These are phyloP conservation scores for Muscina levida DNA, from an alignment of 2,888 invertebrate species.

Conservation along the genomic window DNA sequence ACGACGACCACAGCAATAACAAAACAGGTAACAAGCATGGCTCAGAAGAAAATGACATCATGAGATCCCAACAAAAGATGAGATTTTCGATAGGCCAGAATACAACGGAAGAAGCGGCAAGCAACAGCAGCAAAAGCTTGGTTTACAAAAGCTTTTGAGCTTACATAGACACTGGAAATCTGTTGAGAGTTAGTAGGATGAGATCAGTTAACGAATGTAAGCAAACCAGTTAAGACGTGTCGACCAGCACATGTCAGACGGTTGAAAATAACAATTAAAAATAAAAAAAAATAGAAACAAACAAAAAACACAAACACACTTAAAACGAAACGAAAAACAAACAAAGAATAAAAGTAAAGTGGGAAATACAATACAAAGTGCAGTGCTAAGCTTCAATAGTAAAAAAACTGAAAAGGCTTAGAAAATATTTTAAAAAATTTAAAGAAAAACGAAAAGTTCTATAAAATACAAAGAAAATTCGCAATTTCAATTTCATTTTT, in stretches of 20 bases:
- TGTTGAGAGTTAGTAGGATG: not conserved
- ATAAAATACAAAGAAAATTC: not conserved
- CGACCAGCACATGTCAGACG: slow-evolving; percentile 17
- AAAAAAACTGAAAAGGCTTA: slow-evolving; percentile 1
- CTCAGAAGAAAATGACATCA: slow-evolving; percentile 49
- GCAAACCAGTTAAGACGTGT: slow-evolving; percentile 53
- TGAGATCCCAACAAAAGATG: slow-evolving; percentile 36
- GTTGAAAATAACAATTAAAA: not conserved
- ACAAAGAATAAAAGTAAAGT: slow-evolving; percentile 17
- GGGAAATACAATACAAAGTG: not conserved
- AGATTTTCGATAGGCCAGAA: not conserved
- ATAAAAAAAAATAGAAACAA: slow-evolving; percentile 9
- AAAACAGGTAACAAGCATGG: not conserved
- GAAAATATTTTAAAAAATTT: not conserved
- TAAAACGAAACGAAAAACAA: slow-evolving; percentile 8
- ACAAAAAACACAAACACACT: too few relatives aligned
- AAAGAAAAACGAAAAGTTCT: slow-evolving; percentile 1
- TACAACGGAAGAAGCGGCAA: not conserved
- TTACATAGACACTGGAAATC: not conserved
- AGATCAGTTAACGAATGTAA: slow-evolving; percentile 48
- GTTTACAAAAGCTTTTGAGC: slow-evolving; percentile 49
- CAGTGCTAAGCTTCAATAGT: too few relatives aligned
- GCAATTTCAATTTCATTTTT: slow-evolving; percentile 34
- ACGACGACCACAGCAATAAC: slow-evolving; percentile 1
- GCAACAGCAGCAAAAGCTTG: slow-evolving; percentile 37